These are phyloP conservation scores for Hedychridium roseum DNA, from an alignment of 2,888 invertebrate species.

Conservation along the genomic window DNA sequence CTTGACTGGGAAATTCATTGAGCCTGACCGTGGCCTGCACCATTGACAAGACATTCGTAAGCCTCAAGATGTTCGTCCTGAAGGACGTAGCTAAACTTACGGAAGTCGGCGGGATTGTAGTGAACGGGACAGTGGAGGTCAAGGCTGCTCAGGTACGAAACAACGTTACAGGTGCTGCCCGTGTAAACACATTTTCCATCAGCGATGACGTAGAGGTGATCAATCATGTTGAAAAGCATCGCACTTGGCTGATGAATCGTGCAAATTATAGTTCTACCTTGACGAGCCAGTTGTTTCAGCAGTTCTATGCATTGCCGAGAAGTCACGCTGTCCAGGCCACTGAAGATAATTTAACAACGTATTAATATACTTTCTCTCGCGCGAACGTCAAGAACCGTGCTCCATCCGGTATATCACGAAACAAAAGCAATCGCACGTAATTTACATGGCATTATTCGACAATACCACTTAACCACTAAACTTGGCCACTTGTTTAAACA, in stretches of 20 bases:
- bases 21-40: too few species aligned
- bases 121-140: slow-evolving; percentile 83
- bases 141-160: slow-evolving; percentile 78
- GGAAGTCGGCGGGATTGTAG: slow-evolving; percentile 91
- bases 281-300: slow-evolving; percentile 81
- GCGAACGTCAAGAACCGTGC: too few species aligned
- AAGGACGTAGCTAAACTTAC: slow-evolving; percentile 67
- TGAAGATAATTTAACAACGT: too few species aligned
- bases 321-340: slow-evolving; percentile 82
- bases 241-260: slow-evolving; percentile 94
- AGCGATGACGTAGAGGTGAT: slow-evolving; percentile 84
- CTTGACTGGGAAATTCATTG: too few species aligned
- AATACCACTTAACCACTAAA: too few species aligned
- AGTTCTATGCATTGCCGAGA: slow-evolving; percentile 84
- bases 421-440: too few species aligned
- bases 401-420: too few species aligned
- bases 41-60: background rate
- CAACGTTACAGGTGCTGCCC: slow-evolving; percentile 77
- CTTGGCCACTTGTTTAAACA: too few species aligned
- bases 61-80: background rate
- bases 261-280: slow-evolving; percentile 87
- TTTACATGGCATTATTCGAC: too few species aligned
- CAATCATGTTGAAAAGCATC: slow-evolving; percentile 85
- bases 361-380: too few species aligned
- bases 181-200: slow-evolving; percentile 83